Conservation (phyloP, 2,888 invertebrate species). For the Chouioia cunea region DNA sequence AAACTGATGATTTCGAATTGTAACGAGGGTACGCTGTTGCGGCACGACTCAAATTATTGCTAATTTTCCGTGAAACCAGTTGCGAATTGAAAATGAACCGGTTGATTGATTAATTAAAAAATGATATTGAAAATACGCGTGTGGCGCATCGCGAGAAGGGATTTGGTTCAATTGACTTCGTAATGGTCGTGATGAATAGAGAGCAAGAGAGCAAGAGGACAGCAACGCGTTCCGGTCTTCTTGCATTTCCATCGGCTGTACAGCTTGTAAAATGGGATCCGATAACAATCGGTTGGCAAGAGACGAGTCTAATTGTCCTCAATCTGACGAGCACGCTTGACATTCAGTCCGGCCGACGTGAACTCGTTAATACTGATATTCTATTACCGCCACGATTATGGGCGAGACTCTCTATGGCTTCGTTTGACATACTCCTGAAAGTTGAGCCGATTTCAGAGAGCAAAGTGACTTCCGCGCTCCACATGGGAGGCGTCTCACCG, state of each 20-base stretch:
- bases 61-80: too few relatives aligned
- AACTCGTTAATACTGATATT: conserved; percentile 42
- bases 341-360: conserved; percentile 33
- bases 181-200: too few relatives aligned
- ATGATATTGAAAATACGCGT: too few relatives aligned
- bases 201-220: neutral
- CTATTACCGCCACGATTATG: conserved; percentile 53
- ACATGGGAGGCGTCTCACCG: conserved; percentile 25
- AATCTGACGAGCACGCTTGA: conserved; percentile 36
- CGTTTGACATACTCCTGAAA: conserved; percentile 59
- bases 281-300: conserved; percentile 30
- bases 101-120: too few relatives aligned
- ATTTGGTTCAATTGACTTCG: too few relatives aligned
- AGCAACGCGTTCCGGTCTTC: neutral
- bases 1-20: neutral
- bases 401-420: conserved; percentile 55
- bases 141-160: too few relatives aligned
- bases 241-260: conserved; percentile 15
- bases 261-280: conserved; percentile 26
- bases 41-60: too few relatives aligned
- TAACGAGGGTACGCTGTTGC: too few relatives aligned
- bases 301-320: conserved; percentile 42
- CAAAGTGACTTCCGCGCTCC: conserved; percentile 50
- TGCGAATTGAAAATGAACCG: too few relatives aligned
- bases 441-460: conserved; percentile 62